Evolutionary conservation across 2,797 vertebrate species (phyloP), one percentile per base, ranked within the genome.

Genomic region (Myotis vivesi): DNA sequence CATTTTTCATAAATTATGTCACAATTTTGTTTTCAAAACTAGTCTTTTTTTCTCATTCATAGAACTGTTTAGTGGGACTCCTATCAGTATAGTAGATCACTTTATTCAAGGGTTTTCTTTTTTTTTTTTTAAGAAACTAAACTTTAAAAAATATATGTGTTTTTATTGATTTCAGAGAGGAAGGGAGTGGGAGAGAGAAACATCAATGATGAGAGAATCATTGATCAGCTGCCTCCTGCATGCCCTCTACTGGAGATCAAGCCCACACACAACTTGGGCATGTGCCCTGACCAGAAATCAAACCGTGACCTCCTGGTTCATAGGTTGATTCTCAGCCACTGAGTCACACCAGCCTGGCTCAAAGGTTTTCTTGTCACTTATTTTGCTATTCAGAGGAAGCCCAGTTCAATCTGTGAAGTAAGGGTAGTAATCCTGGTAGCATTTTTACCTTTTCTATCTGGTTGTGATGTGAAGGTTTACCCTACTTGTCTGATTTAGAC

Each of bases 11-110:
- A 46, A 88, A 90, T 89, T 82, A 69, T 36, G 2, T 79, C 30
- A 46, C n/a, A 89, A 15, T 33, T 89, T 94, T 82, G 28, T 83
- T 81, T 90, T 55, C 28, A 92, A 90, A 89, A 77, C 3, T 73
- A 38, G 20, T 51, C 62, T 33, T 71, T 53, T 57, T 55, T 59
- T 33, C 17, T 59, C 68, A 80, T 69, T 82, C 23, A 33, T 15
- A 17, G 49, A 75, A 36, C 22, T 71, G 0, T 86, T 81, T 71
- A 69, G 73, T 33, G 59, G 30, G 25, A 79, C 49, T 53, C 19
- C 9, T 69, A 7, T 80, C 53, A 44, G 0, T 66, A 28, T 53
- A 16, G 11, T n/a, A 55, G 77, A 83, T 23, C 22, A 17, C 9
- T 53, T 36, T 36, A 53, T 46, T 57, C 16, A 72, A 44, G 36